Evolutionary conservation across 2,888 invertebrate species (phyloP), one percentile per base, ranked within the genome.

Genomic region (Xanthostigma xanthostigma): DNA sequence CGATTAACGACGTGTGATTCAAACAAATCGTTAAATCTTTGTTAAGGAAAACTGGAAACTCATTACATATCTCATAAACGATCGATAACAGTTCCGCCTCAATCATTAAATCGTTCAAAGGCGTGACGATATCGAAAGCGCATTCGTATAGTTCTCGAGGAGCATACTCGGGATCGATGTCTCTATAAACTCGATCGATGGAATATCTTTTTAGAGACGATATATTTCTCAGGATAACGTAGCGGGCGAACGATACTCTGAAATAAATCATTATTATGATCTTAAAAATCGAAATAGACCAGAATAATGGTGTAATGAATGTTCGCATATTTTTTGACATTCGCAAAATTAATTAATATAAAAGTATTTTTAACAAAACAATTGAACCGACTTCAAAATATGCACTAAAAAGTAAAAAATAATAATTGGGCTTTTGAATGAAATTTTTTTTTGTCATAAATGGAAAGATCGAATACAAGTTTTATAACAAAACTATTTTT

Each of bases 111-210:
- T 81, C 78, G 50, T 77, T 81, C 51, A 73, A 78, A 2, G 89
- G 80, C 5, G 86, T 84, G 35, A 95, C 84, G 51, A 96, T 88
- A 65, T 96, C 96, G 65, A 94, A 94, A 2, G 90, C 89, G 65
- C 92, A 92, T 65, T 94, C 93, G 49, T 83, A 81, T 13, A 88
- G 74, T 68, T 95, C 93, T 53, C 84, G 76, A 0, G 96, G 96
- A 67, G 93, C 91, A 58, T 86, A 84, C 1, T 90, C 89, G 49
- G 72, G 74, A 3, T 81, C 79, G 56, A 82, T 81, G 62, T 91
- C 86, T 50, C 91, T 73, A 61, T 82, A 96, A 2, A 95, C 92
- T 45, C 85, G 76, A 57, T 89, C 92, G 8, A 95, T 80, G 1
- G 84, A 78, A 64, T 88, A 96, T 44, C 96, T 77, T 53, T 92